phyloP scores from a whole-genome alignment of 1,140 invertebrate genomes.

The Drosophila teissieri region DNA sequence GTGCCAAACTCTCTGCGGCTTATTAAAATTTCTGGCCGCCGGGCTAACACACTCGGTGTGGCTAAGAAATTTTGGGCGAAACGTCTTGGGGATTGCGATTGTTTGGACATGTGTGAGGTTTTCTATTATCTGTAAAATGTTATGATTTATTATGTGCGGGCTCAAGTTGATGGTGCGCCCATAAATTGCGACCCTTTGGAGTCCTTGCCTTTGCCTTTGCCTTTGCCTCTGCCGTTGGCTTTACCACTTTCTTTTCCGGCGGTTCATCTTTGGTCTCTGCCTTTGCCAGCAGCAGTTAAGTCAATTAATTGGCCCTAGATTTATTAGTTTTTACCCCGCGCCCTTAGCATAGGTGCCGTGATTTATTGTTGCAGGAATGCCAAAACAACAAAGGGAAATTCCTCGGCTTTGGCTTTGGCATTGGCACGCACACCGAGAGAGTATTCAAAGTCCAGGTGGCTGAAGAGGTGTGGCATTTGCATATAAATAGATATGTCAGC shows the following conservation, averaged over 20 bases:
- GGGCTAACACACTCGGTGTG: conserved; percentile 27
- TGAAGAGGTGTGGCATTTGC: conserved; percentile 63
- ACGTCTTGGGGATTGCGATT: conserved; percentile 17
- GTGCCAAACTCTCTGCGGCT: conserved; percentile 38
- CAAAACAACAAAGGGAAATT: conserved; percentile 40
- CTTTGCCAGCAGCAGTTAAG: conserved; percentile 72
- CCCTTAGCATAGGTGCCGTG: conserved; percentile 50
- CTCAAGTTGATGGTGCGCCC: conserved; percentile 70
- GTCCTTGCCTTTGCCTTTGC: conserved; percentile 32
- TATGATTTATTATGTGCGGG: conserved; percentile 81
- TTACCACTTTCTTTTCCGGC: conserved; percentile 3
- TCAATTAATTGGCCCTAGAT: conserved; percentile 80
- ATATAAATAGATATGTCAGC: conserved; percentile 80
- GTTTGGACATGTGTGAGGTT: conserved; percentile 58
- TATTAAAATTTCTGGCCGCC: conserved; percentile 69
- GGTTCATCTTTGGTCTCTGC: conserved; percentile 23
- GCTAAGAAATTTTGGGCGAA: conserved; percentile 9
- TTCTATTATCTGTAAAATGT: conserved; percentile 79
- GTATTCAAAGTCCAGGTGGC: conserved; percentile 34
- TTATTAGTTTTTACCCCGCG: conserved; percentile 71
- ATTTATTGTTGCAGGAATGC: conserved; percentile 69
- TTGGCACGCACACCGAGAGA: conserved; percentile 44
- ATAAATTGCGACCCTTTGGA: conserved; percentile 69
- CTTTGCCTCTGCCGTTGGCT: conserved; percentile 7
- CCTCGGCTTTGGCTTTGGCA: conserved; percentile 49